Evolutionary conservation across 2,797 vertebrate species (phyloP), one percentile per base, ranked within the genome.

Genomic region (Chaenodraco wilsoni): DNA sequence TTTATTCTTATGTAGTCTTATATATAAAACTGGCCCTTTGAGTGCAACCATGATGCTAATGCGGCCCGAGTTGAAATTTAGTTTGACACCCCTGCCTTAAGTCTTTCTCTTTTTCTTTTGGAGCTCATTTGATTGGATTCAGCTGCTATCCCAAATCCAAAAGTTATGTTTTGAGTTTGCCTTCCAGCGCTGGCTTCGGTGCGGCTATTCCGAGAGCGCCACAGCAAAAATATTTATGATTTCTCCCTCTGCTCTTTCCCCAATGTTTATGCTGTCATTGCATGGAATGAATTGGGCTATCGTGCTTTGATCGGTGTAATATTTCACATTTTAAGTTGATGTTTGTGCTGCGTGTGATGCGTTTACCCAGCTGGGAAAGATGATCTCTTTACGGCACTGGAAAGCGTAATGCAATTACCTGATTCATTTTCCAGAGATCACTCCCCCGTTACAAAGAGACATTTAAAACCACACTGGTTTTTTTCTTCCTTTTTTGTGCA

Each of bases 311-410:
- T 91, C 86, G 78, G 90, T 88, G 88, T 91, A 81, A 87, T 83
- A 85, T 91, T 92, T 92, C 92, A 90, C 80, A 81, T 93, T 87
- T 88, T 88, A 86, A 91, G 84, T 84, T 80, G 79, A 83, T 91
- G 89, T 93, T 93, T 90, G 89, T 87, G 84, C 86, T 86, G 84
- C 76, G 71, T 84, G 86, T 84, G 90, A 90, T 86, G 86, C 85
- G 78, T 92, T 94, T 91, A 93, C 84, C 82, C 89, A 92, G 89
- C 89, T 90, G 86, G 80, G 91, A 90, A 91, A 93, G 89, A 89
- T 78, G 88, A 94, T 94, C 91, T 88, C 77, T 65, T 55, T 37
- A 68, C 6, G 17, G 86, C 84, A 37, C 78, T 81, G 81, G 80
- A 86, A 84, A 83, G 82, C 73, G 15, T 91, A 91, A 91, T 89